Evolutionary conservation across 1,140 invertebrate species (phyloP), one percentile per base, ranked within the genome.

Genomic region (Aricia agestis): DNA sequence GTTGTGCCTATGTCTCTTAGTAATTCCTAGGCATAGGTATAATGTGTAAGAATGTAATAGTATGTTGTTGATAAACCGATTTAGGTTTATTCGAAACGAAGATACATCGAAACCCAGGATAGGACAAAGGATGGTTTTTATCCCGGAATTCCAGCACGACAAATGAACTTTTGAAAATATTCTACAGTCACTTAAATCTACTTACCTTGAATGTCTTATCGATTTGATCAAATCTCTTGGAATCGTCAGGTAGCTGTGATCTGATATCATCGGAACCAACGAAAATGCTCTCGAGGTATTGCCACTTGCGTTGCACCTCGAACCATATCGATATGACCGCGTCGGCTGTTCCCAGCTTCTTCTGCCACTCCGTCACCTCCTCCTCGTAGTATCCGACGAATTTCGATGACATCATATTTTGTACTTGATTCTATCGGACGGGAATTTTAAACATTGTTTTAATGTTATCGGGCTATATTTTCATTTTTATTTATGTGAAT

Each of bases 191-290:
- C 25, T 2, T 25, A 25, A 2, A 3, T 25, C 3, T 25, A 25
- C 25, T 75, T 88, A 95, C 96, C 92, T 97, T 98, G 80, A 99
- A 99, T 67, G 97, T 95, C 67, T 92, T 94, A 86, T 99, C 97
- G 75, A 98, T 96, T 72, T 90, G 93, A 86, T 98, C 97, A 88
- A 99, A 99, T 82, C 97, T 93, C 72, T 94, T 95, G 0, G 98
- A 97, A 82, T 99, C 98, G 81, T 98, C 96, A 0, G 98, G 98
- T 65, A 99, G 91, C 86, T 99, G 98, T 32, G 94, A 95, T 65
- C 97, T 93, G 78, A 99, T 99, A 88, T 99, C 98, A 83, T 98
- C 98, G 0, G 98, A 98, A 0, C 97, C 97, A 66, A 98, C 97
- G 83, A 99, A 99, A 79, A 99, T 99, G 74, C 96, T 97, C 88